Conservation (phyloP, 2,797 vertebrate genomes). For the Epinephelus malabaricus region DNA sequence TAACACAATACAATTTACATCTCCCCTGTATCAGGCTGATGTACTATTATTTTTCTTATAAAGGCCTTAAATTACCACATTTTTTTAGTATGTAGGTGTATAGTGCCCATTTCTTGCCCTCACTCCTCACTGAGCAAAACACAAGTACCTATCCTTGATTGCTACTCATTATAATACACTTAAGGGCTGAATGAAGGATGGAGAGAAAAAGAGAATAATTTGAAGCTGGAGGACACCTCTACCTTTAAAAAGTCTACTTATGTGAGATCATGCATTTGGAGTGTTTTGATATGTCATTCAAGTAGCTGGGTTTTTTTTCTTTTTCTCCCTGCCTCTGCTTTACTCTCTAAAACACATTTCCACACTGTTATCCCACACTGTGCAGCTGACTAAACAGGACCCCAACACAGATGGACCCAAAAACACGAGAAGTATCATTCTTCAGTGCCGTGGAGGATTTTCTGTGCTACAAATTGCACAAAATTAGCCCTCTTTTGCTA, state of each 20-base stretch:
- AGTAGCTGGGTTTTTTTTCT: conserved; percentile 41
- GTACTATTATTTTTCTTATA: conserved; percentile 29
- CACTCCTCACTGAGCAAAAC: conserved; percentile 51
- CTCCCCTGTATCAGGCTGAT: conserved; percentile 11
- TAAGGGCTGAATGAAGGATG: conserved; percentile 57
- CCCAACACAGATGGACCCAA: conserved; percentile 29
- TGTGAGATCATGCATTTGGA: conserved; percentile 60
- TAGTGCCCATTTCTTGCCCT: conserved; percentile 36
- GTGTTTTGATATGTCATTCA: conserved; percentile 65
- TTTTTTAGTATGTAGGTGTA: conserved; percentile 36
- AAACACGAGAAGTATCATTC: conserved; percentile 36
- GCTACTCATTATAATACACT: conserved; percentile 77
- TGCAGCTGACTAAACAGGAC: conserved; percentile 35
- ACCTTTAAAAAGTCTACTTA: conserved; percentile 62
- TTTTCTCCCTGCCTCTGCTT: conserved; percentile 4
- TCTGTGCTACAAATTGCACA: conserved; percentile 31
- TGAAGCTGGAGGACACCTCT: conserved; percentile 44
- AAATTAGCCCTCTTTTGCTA: conserved; percentile 13
- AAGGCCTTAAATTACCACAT: conserved; percentile 31
- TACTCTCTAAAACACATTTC: conserved; percentile 45
- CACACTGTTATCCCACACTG: conserved; percentile 35
- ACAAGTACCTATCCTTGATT: conserved; percentile 69
- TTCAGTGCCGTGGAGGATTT: conserved; percentile 22
- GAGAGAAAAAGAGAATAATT: conserved; percentile 43
- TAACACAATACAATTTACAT: conserved; percentile 33